Percentiles rank a stretch among this genome's conserved stretches.
phyloP scores from a whole-genome alignment of 2,797 vertebrate genomes.

The Lemur catta region DNA sequence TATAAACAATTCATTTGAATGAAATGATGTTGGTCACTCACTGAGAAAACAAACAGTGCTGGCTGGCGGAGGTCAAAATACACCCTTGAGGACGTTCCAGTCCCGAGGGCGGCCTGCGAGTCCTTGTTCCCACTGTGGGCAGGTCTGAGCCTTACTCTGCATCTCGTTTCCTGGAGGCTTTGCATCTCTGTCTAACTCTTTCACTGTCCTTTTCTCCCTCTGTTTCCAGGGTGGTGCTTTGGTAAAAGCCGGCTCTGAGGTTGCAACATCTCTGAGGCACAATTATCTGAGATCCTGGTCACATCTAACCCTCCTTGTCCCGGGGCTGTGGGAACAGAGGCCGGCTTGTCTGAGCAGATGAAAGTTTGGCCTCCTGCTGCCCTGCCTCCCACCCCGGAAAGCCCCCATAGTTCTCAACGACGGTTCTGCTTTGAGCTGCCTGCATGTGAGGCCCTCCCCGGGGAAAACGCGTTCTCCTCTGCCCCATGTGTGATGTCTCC shows the following conservation, averaged over 20 bases:
- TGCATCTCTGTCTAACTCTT: not conserved
- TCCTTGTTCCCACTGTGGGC: not conserved
- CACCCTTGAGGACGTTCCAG: not conserved
- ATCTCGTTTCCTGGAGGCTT: not conserved
- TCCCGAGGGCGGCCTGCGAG: not conserved
- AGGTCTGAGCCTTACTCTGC: not conserved
- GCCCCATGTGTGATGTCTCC: not conserved
- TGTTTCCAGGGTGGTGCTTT: not conserved
- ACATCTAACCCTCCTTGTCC: not conserved
- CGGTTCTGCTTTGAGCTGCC: not conserved
- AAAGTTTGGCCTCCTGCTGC: not conserved
- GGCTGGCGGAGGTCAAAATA: not conserved
- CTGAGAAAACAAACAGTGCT: not conserved
- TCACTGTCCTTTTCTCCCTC: not conserved
- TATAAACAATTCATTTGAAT: conserved; percentile 31
- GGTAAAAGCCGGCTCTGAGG: not conserved
- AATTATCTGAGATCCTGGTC: not conserved
- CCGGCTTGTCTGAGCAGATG: not conserved
- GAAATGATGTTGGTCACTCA: conserved; percentile 25
- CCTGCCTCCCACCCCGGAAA: not conserved
- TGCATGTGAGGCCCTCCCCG: not conserved
- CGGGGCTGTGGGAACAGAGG: not conserved
- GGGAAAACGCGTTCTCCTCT: not conserved
- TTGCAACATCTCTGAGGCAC: not conserved
- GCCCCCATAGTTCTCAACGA: not conserved